These are phyloP conservation scores for Noctua janthe DNA, from an alignment of 2,888 invertebrate genomes.

Conservation along the genomic window DNA sequence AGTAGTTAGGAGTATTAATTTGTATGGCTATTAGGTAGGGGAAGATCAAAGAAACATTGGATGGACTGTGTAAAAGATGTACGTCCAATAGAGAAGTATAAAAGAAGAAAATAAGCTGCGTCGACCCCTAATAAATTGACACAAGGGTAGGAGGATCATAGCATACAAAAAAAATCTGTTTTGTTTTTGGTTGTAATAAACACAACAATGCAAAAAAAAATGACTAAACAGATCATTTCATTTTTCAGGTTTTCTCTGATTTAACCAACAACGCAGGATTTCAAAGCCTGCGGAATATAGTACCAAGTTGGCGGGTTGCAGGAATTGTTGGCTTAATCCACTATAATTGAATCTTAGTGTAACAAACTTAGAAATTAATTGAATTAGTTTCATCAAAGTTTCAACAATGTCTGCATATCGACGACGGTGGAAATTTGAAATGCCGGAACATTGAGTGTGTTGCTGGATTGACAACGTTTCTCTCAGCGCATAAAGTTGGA, in stretches of 20 bases:
- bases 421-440: neutral
- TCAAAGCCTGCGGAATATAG: neutral
- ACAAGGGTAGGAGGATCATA: too few relatives aligned
- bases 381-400: constrained; percentile 28
- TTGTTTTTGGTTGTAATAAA: neutral
- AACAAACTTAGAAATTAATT: constrained; percentile 32
- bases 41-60: too few relatives aligned
- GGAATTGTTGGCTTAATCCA: constrained; percentile 20
- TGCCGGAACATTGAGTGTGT: neutral
- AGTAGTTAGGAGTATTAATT: too few relatives aligned
- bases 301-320: too few relatives aligned
- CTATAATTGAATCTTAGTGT: constrained; percentile 16
- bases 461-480: neutral
- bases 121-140: too few relatives aligned
- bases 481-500: neutral
- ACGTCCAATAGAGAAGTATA: too few relatives aligned
- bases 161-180: too few relatives aligned
- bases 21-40: too few relatives aligned
- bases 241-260: neutral
- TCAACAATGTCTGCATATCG: constrained; percentile 7
- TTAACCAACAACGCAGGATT: neutral
- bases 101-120: too few relatives aligned
- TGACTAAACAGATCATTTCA: too few relatives aligned
- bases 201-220: neutral
- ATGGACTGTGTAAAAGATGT: too few relatives aligned